Evolutionary conservation across 2,113 vertebrate genomes (phyloP).

Genomic region (Phaethornis superciliosus): DNA sequence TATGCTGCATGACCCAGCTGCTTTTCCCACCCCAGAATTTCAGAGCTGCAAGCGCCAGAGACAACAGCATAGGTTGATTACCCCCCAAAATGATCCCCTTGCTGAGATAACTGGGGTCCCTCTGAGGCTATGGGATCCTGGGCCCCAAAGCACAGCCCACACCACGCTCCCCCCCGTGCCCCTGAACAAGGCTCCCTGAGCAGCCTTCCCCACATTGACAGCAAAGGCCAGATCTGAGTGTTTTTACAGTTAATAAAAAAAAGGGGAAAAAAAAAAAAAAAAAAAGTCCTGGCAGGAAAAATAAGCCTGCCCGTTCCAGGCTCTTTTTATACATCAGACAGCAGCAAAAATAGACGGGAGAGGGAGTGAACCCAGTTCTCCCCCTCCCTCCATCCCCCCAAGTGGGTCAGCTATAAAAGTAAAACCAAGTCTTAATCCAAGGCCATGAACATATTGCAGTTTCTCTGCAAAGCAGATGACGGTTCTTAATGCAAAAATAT

Average conservation of each 20-base stretch:
- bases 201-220: slow-evolving; percentile 1
- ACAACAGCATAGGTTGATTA: not conserved
- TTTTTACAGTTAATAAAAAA: slow-evolving; percentile 57
- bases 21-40: not conserved
- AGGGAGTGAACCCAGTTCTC: slow-evolving; percentile 67
- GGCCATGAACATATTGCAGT: slow-evolving; percentile 68
- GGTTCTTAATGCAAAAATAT: slow-evolving; percentile 68
- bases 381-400: slow-evolving; percentile 60
- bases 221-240: slow-evolving; percentile 55
- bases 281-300: slow-evolving; percentile 54
- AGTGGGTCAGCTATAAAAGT: slow-evolving; percentile 71
- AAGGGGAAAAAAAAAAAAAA: not conserved
- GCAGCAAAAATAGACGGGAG: slow-evolving; percentile 62
- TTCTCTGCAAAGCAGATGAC: slow-evolving; percentile 72
- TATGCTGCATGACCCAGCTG: accelerated
- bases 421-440: slow-evolving; percentile 72
- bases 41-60: not conserved
- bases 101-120: accelerated
- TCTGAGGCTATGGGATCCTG: not conserved
- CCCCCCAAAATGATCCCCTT: not conserved
- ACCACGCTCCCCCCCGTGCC: accelerated
- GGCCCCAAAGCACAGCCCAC: not conserved
- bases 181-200: not conserved
- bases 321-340: slow-evolving; percentile 63
- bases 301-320: slow-evolving; percentile 61